Base-by-base conservation (phyloP, 2,797 vertebrate genomes). In the Xerus rutilus region DNA sequence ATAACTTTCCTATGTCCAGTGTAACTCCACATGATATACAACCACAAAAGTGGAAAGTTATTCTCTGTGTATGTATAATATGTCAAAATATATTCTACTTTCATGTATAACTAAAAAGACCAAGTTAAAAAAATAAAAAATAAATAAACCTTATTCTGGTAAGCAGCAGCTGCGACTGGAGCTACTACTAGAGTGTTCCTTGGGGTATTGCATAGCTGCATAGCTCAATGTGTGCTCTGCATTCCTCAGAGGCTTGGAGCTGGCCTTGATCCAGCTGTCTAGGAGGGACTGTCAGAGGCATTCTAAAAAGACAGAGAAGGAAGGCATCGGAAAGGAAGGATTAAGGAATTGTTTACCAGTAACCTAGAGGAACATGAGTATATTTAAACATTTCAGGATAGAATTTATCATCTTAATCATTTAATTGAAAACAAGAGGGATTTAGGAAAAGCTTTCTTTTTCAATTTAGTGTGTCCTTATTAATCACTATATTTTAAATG, bases 181-280 rank as follows among this genome's bases (percentile, higher is more conserved):
- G 94, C 93, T 65, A 20, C 62, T 47, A 1, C 92, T 95, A 47
- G 18, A 74, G 59, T 67, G 69, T 49, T 76, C 88, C 2, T 39
- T 28, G 9, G 62, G 45, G 59, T n/a, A 15, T 84, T 89, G 79
- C 72, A 7, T 78, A 93, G 72, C 15, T 21, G 21, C 67, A 14
- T 30, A 73, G 89, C 62, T 78, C n/a, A 23, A 89, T 67, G 74
- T 84, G 76, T 39, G 39, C 20, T 89, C 89, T 73, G 9, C 89
- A 74, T 96, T 97, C 94, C 93, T 90, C 74, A 25, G 92, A 81
- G 89, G 67, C 93, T 89, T 67, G 62, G 47, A 86, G 52, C 43
- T 96, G 96, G 94, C 93, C 43, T 78, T 32, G n/a, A n/a, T 82
- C 89, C 96, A 96, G 89, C 86, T 94, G 91, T 89, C 72, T 64